Evolutionary conservation across 30 jellyfish, hydroid and myxozoan genomes (phyloP).

Genomic region (Cassiopea xamachana): DNA sequence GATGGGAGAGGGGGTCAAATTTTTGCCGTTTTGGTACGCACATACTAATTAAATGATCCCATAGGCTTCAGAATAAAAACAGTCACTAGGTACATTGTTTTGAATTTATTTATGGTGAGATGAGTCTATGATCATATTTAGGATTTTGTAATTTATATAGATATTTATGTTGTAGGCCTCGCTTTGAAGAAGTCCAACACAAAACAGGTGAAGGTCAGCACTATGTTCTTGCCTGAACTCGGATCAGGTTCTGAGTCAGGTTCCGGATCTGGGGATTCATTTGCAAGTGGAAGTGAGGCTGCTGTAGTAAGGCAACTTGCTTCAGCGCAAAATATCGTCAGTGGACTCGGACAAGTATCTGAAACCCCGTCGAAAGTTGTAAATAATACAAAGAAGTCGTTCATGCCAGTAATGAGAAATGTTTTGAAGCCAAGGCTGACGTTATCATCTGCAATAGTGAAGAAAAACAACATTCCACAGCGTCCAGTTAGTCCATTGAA

Average conservation of each 20-base stretch:
- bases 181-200: conserved; percentile 7
- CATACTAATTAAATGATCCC: no score
- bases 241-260: conserved; percentile 86
- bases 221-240: conserved; percentile 40
- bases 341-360: conserved; percentile 60
- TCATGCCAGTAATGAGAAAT: conserved; percentile 33
- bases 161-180: background rate
- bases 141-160: no score
- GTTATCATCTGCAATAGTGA: conserved; percentile 25
- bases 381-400: conserved; percentile 12
- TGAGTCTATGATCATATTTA: no score
- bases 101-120: no score
- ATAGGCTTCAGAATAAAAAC: no score
- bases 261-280: conserved; percentile 83
- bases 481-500: conserved; percentile 73
- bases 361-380: background rate
- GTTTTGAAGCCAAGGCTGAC: conserved; percentile 14
- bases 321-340: conserved; percentile 66
- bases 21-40: no score
- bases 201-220: background rate
- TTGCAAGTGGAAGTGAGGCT: conserved; percentile 69
- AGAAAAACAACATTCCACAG: conserved; percentile 74
- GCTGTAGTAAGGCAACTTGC: conserved; percentile 75
- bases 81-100: no score
- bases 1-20: no score